Base-by-base conservation (phyloP, 2,888 invertebrate species). In the Eristalis arbustorum region DNA sequence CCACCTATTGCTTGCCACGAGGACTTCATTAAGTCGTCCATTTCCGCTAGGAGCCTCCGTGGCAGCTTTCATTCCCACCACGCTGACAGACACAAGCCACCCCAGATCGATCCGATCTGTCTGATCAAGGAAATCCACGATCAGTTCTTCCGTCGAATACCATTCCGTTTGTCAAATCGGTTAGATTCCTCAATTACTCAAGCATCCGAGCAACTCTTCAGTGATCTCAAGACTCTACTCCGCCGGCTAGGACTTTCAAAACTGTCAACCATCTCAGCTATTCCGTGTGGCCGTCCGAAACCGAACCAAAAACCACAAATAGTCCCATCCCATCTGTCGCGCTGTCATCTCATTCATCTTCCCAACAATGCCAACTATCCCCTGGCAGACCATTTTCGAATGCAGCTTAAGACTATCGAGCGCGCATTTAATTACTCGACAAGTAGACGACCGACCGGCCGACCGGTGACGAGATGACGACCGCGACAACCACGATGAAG, bases 401-500 rank as follows among this genome's bases (percentile, higher is more conserved):
- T 68, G 80, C 71, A 84, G 71, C 25, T 34, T 23, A 63, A 80
- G 67, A 40, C 75, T 63, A 64, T 71, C 25, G 72, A 75, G 49
- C 59, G 37, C 59, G 68, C 77, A 85, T 85, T 85, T 85, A 85
- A 85, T 84, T 84, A 80, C 80, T 69, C 63, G 59, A 31, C 68
- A 76, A 67, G 57, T 77, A 81, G 40, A 85, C 72, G 72, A 37
- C 37, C 31, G 31, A 31, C 31, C 2, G 4, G 2, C 28, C 2
- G 2, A 4, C 2, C 28, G 31, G 31, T 31, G 31, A 31, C 31
- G 31, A 31, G 37, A 2, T 37, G 37, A 49, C 49, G 49, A 42
- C 49, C 8, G 5, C 49, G 49, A n/a, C 49, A 18, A 49, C 49
- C n/a, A 18, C 49, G 49, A 49, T 18, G 49, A 25, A 25, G 25